phyloP scores from a whole-genome alignment of 2,888 invertebrate species.

The Timema cristinae region DNA sequence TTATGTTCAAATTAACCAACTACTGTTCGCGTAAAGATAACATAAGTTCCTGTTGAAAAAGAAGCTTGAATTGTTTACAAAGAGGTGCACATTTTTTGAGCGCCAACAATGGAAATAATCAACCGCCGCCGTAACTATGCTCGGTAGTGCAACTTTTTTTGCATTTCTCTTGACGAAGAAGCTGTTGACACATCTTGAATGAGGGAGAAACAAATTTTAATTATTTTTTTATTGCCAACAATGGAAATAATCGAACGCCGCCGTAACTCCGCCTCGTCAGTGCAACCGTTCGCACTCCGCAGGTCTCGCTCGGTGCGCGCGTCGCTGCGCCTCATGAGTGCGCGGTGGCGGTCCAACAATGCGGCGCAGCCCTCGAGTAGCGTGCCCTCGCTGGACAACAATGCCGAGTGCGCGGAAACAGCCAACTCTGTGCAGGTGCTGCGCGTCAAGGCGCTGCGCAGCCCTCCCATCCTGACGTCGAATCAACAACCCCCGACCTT shows the following conservation, averaged over 20 bases:
- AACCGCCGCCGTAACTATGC: too few species aligned
- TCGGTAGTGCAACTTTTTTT: too few species aligned
- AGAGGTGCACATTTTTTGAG: too few species aligned
- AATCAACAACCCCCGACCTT: background rate
- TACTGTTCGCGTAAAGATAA: too few species aligned
- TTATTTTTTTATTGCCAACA: background rate
- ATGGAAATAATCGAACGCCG: constrained; percentile 27
- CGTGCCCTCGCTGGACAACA: constrained; percentile 13
- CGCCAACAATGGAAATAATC: too few species aligned
- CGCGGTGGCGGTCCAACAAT: constrained; percentile 49
- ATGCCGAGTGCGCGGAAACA: background rate
- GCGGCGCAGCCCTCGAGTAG: constrained; percentile 19
- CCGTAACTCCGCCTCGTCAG: constrained; percentile 21
- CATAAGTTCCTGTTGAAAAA: too few species aligned
- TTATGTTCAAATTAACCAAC: too few species aligned
- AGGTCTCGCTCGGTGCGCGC: constrained; percentile 67
- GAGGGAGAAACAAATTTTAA: background rate
- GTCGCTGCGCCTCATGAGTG: constrained; percentile 62
- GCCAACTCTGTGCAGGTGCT: constrained; percentile 44
- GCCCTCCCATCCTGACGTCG: constrained; percentile 38
- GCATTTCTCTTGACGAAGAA: too few species aligned
- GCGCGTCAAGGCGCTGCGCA: background rate
- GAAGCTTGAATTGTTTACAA: too few species aligned
- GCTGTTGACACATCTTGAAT: too few species aligned
- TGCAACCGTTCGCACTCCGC: constrained; percentile 45